Evolutionary conservation across 2,888 invertebrate genomes (phyloP), one percentile per base, ranked within the genome.

Genomic region (Elysia crispata): DNA sequence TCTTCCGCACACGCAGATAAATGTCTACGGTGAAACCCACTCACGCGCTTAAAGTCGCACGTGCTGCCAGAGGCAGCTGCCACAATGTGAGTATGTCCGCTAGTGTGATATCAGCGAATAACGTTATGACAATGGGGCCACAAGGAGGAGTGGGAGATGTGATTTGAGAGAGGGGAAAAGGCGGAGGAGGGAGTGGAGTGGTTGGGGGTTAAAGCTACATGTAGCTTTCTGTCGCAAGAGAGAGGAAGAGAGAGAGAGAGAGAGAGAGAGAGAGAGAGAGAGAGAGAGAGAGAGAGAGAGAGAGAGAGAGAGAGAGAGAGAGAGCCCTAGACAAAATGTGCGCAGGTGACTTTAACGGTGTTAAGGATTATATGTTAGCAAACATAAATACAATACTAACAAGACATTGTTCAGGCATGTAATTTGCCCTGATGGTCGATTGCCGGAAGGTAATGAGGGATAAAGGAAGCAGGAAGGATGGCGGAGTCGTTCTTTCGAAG

Each of bases 51-150:
- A 28, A n/a, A 69, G 69, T 33, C 31, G 41, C 33, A 69, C 31
- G 41, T n/a, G 41, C 31, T 33, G 69, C 49, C 18, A 77, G 69
- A 69, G 77, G 50, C 50, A 54, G 67, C 30, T 76, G 69, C 60
- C 70, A 76, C 28, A 67, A 62, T 54, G 62, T 28, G 5, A 72
- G 28, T 54, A 64, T 57, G 28, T 41, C 33, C 41, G 20, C 49
- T 33, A 64, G 31, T 11, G 54, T 41, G 23, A n/a, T n/a, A n/a
- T n/a, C n/a, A n/a, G n/a, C n/a, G n/a, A n/a, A n/a, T n/a, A n/a
- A n/a, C n/a, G n/a, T n/a, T n/a, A n/a, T n/a, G n/a, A n/a, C n/a
- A n/a, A n/a, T n/a, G n/a, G n/a, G n/a, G n/a, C n/a, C n/a, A n/a
- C n/a, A n/a, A n/a, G n/a, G n/a, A n/a, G n/a, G n/a, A n/a, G n/a